These are phyloP conservation scores for Sphaerodactylus townsendi DNA, from an alignment of 2,113 vertebrate species.

Conservation along the genomic window DNA sequence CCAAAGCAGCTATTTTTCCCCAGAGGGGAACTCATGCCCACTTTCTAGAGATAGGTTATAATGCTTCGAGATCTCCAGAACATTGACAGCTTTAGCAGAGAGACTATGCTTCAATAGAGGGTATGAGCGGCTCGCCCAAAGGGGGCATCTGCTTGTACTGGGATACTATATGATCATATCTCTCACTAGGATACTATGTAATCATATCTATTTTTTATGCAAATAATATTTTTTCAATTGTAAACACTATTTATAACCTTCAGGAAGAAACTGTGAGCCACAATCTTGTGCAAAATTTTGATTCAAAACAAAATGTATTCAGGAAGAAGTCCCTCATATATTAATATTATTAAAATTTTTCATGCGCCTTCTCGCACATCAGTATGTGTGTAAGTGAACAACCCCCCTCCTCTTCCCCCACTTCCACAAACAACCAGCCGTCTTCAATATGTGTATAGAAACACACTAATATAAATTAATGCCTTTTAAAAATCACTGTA, in stretches of 20 bases:
- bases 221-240: neutral
- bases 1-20: too few species aligned
- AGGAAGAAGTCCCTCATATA: neutral
- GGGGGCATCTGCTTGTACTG: neutral
- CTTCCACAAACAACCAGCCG: constrained; percentile 51
- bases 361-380: neutral
- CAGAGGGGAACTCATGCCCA: too few species aligned
- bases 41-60: too few species aligned
- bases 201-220: neutral
- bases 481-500: constrained; percentile 73
- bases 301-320: neutral
- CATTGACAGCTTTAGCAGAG: neutral
- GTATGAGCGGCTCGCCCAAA: neutral
- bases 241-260: neutral
- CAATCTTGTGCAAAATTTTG: neutral
- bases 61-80: too few species aligned
- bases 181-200: neutral
- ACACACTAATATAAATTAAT: constrained; percentile 76
- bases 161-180: neutral
- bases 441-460: constrained; percentile 68
- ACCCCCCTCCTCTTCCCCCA: constrained; percentile 41
- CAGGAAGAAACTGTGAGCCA: neutral
- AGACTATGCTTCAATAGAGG: neutral
- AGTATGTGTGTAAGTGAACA: constrained; percentile 62
- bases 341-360: neutral